phyloP scores from a whole-genome alignment of 2,888 invertebrate genomes.

The Rhopalosiphum nymphaeae region DNA sequence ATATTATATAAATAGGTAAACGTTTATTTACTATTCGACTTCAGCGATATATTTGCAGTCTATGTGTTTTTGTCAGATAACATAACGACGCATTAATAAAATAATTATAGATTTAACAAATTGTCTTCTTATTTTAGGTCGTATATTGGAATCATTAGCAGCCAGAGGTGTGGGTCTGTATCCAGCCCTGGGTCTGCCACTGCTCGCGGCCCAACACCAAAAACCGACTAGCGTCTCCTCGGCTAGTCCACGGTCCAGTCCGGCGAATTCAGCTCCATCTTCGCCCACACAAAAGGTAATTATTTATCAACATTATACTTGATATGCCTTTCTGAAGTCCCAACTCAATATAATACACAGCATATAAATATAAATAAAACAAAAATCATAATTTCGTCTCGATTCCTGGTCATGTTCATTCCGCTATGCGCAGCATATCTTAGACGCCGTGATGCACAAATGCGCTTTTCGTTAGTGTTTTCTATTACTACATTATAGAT shows the following conservation, averaged over 20 bases:
- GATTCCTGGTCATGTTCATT: too few relatives aligned
- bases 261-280: conserved; percentile 54
- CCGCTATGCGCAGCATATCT: background rate
- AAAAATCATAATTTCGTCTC: background rate
- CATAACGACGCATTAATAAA: background rate
- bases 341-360: background rate
- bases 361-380: background rate
- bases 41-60: background rate
- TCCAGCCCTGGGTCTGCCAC: conserved; percentile 51
- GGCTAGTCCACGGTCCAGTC: conserved; percentile 51
- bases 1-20: background rate
- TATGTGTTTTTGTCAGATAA: background rate
- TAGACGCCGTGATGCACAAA: background rate
- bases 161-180: conserved; percentile 68
- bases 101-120: background rate
- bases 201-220: conserved; percentile 25
- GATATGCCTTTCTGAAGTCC: background rate
- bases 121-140: conserved; percentile 70
- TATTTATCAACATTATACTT: background rate
- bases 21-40: conserved; percentile 1
- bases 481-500: background rate
- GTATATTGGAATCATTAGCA: conserved; percentile 72
- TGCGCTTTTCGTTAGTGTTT: background rate
- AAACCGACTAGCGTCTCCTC: conserved; percentile 54
- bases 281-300: conserved; percentile 62